These are phyloP conservation scores for Mycetomoellerius zeteki DNA, from an alignment of 1,140 invertebrate genomes.

Conservation along the genomic window DNA sequence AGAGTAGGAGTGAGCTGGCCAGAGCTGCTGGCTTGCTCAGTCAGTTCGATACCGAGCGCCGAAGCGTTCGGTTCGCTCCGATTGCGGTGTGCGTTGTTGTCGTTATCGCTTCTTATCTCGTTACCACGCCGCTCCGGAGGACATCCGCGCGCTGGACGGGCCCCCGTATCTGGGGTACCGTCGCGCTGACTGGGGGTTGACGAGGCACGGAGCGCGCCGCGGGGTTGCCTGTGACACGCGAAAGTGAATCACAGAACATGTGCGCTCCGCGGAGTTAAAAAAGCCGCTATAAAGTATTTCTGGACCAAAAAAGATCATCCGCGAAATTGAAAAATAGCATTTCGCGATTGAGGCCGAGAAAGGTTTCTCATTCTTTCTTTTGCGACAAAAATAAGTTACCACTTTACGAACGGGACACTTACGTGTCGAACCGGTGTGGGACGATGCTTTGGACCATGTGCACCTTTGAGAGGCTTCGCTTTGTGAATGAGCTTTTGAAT, in stretches of 20 bases:
- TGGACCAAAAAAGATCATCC: background rate
- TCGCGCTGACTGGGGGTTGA: background rate
- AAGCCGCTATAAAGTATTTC: background rate
- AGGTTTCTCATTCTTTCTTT: background rate
- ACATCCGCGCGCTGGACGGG: background rate
- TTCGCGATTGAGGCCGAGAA: too few species aligned
- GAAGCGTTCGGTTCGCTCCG: slow-evolving; percentile 36
- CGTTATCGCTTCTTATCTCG: background rate
- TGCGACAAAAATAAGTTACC: background rate
- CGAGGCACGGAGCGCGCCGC: background rate
- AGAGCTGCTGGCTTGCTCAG: slow-evolving; percentile 55
- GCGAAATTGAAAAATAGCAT: background rate
- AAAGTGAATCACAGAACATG: slow-evolving; percentile 11
- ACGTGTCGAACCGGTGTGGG: background rate
- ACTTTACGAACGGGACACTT: background rate
- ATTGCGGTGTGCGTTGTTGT: background rate
- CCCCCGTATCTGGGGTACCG: background rate
- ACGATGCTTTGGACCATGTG: slow-evolving; percentile 31
- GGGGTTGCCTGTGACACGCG: background rate
- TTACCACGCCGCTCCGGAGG: background rate
- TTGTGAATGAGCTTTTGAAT: slow-evolving; percentile 44
- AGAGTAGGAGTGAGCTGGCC: slow-evolving; percentile 61
- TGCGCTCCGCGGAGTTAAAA: background rate
- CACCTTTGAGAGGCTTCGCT: background rate
- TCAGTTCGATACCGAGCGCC: slow-evolving; percentile 59